phyloP scores from a whole-genome alignment of 2,797 vertebrate species.

The Sebastes wilsoni region DNA sequence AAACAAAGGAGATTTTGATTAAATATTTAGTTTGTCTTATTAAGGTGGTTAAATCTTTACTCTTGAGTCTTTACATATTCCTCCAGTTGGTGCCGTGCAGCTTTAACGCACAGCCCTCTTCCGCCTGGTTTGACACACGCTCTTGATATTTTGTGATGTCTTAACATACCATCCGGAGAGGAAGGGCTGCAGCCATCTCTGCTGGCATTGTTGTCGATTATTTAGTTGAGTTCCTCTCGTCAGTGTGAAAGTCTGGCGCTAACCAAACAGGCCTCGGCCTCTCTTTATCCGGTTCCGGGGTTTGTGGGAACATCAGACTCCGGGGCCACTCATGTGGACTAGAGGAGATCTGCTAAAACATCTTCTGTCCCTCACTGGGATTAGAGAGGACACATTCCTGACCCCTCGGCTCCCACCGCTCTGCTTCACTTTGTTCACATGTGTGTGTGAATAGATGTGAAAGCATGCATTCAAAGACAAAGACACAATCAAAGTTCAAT shows the following conservation, averaged over 20 bases:
- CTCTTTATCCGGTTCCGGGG: conserved; percentile 78
- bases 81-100: not conserved
- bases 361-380: conserved; percentile 77
- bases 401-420: conserved; percentile 41
- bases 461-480: not conserved
- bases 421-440: not conserved
- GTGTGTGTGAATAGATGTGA: not conserved
- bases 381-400: conserved; percentile 78
- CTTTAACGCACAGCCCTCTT: conserved; percentile 49
- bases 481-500: not conserved
- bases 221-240: conserved; percentile 79
- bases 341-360: conserved; percentile 84
- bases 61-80: not conserved
- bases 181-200: conserved; percentile 70
- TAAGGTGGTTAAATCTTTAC: not conserved
- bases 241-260: conserved; percentile 79
- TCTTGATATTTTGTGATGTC: conserved; percentile 77
- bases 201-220: conserved; percentile 80
- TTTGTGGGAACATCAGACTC: conserved; percentile 66
- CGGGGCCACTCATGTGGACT: conserved; percentile 70
- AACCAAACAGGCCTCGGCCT: conserved; percentile 77
- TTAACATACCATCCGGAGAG: conserved; percentile 76
- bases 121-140: conserved; percentile 61
- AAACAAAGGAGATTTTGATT: not conserved
- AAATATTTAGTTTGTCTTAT: not conserved